Evolutionary conservation across 2,113 vertebrate genomes (phyloP), one percentile per base, ranked within the genome.

Genomic region (Sylvietta virens): DNA sequence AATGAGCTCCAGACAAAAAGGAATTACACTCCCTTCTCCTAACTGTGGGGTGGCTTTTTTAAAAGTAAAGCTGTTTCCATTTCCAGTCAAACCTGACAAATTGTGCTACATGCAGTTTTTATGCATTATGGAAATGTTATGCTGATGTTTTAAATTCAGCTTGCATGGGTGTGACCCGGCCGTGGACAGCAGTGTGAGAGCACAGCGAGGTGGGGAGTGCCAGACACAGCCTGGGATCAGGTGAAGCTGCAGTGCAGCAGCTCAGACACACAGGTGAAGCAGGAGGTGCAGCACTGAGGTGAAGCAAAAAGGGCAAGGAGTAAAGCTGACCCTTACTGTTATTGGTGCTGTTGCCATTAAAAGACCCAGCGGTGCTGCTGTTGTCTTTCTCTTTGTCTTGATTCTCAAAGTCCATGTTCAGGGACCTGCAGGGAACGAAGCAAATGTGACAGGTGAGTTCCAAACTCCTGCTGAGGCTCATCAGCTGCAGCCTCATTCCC

Each of bases 371-470:
- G 10, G 97, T 30, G 40, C 98, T 98, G 97, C 98, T 99, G 47
- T 94, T 98, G 88, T 99, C 99, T 94, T 99, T 99, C 96, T 99
- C 99, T 92, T 99, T 99, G 95, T 99, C 99, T 98, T 99, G 99
- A 97, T 99, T 99, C 98, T 99, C 99, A 97, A 99, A 99, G 97
- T 99, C 99, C 99, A 99, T 99, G 97, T 99, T 99, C 97, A 99
- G 98, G 95, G 99, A 99, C 97, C 99, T 99, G 98, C 77, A 97
- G 61, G 37, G 70, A 92, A 87, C 70, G 88, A 83, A 83, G 66
- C 72, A 90, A 83, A 82, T 4, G 53, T 21, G 74, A 21, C 44
- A 96, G 58, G 10, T 64, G 85, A 94, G 30, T 76, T 97, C 84
- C 33, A 82, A 76, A 54, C 33, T 44, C 67, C 64, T 28, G 11